Conservation (phyloP, 2,797 vertebrate genomes). For the Xenops minutus region DNA sequence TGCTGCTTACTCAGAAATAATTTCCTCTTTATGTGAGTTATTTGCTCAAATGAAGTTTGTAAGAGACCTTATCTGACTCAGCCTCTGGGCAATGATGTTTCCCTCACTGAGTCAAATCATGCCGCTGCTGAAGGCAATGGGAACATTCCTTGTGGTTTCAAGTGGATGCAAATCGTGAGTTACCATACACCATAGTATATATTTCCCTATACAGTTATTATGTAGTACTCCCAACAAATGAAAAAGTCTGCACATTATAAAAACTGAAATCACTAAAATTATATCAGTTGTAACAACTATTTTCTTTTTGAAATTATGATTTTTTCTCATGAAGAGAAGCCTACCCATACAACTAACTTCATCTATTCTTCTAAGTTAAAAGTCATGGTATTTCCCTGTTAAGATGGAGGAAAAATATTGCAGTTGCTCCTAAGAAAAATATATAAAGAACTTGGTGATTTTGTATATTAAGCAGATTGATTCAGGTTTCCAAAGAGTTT, state of each 20-base stretch:
- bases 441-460: neutral
- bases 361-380: neutral
- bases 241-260: neutral
- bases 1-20: slow-evolving; percentile 8
- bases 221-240: neutral
- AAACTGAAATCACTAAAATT: neutral
- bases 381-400: neutral
- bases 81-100: neutral
- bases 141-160: neutral
- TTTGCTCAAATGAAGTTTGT: neutral
- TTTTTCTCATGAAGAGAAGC: neutral
- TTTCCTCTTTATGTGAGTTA: slow-evolving; percentile 7
- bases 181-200: neutral
- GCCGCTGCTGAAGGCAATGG: neutral
- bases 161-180: neutral
- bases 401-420: neutral
- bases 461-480: neutral
- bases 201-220: neutral
- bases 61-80: neutral
- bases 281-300: neutral
- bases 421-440: neutral
- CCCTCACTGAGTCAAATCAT: neutral
- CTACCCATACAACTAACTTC: neutral
- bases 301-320: neutral
- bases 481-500: neutral